Evolutionary conservation across 2,797 vertebrate genomes (phyloP).

Genomic region (Knipowitschia caucasica): DNA sequence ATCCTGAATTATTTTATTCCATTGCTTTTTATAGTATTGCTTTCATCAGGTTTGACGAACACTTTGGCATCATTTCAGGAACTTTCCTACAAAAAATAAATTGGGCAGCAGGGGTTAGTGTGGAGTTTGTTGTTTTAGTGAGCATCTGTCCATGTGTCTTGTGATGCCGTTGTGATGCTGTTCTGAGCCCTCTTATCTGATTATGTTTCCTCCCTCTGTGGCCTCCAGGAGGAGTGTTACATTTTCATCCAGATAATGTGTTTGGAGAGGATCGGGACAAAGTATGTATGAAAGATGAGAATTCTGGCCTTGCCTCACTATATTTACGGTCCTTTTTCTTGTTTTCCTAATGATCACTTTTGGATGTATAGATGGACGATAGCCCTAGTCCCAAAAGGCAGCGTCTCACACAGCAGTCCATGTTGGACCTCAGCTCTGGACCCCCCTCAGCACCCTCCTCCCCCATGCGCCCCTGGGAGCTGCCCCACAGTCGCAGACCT

Average conservation of each 20-base stretch:
- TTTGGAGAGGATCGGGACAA: constrained; percentile 73
- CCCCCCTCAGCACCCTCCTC: constrained; percentile 91
- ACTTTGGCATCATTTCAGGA: constrained; percentile 8
- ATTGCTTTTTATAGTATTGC: background rate
- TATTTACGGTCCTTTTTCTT: constrained; percentile 8
- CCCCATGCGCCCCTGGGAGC: constrained; percentile 97
- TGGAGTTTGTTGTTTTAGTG: constrained; percentile 27
- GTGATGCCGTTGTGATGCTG: constrained; percentile 58
- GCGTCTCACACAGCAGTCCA: constrained; percentile 91
- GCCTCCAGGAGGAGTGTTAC: constrained; percentile 67
- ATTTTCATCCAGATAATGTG: constrained; percentile 74
- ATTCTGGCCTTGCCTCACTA: constrained; percentile 24
- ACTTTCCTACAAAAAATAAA: constrained; percentile 19
- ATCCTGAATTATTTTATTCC: background rate
- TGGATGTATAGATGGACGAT: constrained; percentile 85
- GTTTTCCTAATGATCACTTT: background rate
- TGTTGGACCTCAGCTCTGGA: constrained; percentile 86
- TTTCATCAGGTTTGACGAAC: background rate
- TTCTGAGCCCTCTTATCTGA: constrained; percentile 47
- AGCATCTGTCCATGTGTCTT: constrained; percentile 38
- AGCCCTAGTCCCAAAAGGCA: constrained; percentile 96
- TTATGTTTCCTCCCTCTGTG: constrained; percentile 30
- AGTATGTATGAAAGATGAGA: constrained; percentile 61
- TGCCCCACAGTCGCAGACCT: constrained; percentile 90
- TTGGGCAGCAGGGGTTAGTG: constrained; percentile 26